Evolutionary conservation across 1,140 invertebrate species (phyloP).

Genomic region (Diachasmimorpha longicaudata): DNA sequence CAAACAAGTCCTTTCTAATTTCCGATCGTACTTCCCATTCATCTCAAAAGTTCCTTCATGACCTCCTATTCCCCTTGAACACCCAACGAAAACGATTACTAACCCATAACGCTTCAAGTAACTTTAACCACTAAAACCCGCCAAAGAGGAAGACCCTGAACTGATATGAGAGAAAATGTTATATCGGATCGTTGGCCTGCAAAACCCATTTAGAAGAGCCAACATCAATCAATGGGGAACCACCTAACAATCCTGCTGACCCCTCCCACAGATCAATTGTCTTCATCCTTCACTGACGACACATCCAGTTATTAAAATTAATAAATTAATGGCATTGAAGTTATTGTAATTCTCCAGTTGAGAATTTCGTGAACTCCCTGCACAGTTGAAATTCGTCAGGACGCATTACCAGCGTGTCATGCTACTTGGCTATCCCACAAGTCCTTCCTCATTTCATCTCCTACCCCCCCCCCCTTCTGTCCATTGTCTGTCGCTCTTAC

Average conservation of each 20-base stretch:
- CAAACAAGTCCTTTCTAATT: slow-evolving; percentile 39
- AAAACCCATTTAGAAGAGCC: slow-evolving; percentile 13
- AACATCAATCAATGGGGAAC: slow-evolving; percentile 27
- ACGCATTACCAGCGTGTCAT: slow-evolving; percentile 40
- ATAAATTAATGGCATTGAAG: not conserved
- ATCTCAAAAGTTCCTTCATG: slow-evolving; percentile 2
- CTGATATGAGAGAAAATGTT: not conserved
- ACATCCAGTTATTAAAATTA: not conserved
- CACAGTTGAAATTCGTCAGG: slow-evolving; percentile 45
- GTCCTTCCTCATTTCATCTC: slow-evolving; percentile 28
- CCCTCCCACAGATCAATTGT: too few relatives aligned
- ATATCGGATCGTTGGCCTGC: not conserved
- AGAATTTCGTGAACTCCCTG: not conserved
- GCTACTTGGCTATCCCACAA: slow-evolving; percentile 31
- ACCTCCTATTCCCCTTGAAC: not conserved
- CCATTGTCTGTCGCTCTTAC: slow-evolving; percentile 36
- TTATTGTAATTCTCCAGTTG: not conserved
- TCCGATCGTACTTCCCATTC: slow-evolving; percentile 39
- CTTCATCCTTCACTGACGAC: not conserved
- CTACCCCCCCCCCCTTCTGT: slow-evolving; percentile 24
- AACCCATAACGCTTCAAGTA: not conserved
- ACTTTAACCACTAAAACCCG: slow-evolving; percentile 1
- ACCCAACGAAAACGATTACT: slow-evolving; percentile 2
- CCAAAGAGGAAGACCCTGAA: not conserved
- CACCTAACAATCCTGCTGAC: not conserved